Evolutionary conservation across 2,797 vertebrate species (phyloP).

Genomic region (Menidia menidia): DNA sequence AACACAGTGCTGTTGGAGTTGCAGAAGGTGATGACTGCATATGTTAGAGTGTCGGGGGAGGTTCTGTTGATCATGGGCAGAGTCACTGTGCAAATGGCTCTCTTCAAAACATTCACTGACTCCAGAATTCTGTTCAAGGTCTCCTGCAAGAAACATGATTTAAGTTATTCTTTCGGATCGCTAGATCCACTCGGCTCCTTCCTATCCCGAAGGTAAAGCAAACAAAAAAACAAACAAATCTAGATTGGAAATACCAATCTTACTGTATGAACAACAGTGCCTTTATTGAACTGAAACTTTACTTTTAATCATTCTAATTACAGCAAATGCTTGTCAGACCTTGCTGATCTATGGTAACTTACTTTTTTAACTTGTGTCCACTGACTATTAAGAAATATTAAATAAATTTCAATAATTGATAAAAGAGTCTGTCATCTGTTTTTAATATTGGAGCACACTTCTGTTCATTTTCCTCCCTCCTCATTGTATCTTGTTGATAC

Average conservation of each 20-base stretch:
- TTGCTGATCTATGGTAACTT: too few species aligned
- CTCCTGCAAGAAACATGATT: slow-evolving; percentile 48
- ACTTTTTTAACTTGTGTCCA: too few species aligned
- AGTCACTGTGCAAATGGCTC: slow-evolving; percentile 62
- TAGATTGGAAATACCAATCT: too few species aligned
- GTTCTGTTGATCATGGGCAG: slow-evolving; percentile 63
- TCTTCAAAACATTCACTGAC: slow-evolving; percentile 71
- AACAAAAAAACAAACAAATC: too few species aligned
- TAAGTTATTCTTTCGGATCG: neutral
- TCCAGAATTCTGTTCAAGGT: slow-evolving; percentile 53
- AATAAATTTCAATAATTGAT: too few species aligned
- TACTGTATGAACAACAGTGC: too few species aligned
- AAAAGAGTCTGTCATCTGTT: neutral
- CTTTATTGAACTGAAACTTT: too few species aligned
- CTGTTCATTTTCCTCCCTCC: neutral
- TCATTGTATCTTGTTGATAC: slow-evolving; percentile 24
- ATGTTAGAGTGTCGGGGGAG: slow-evolving; percentile 10
- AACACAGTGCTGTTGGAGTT: slow-evolving; percentile 71
- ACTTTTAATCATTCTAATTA: too few species aligned
- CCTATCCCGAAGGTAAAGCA: neutral
- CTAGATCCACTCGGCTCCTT: neutral
- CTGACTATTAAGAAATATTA: too few species aligned
- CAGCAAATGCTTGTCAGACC: too few species aligned
- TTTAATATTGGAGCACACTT: neutral
- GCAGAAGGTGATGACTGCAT: slow-evolving; percentile 72